Conservation (phyloP, 2,888 invertebrate genomes). For the Drosophila infuscata region DNA sequence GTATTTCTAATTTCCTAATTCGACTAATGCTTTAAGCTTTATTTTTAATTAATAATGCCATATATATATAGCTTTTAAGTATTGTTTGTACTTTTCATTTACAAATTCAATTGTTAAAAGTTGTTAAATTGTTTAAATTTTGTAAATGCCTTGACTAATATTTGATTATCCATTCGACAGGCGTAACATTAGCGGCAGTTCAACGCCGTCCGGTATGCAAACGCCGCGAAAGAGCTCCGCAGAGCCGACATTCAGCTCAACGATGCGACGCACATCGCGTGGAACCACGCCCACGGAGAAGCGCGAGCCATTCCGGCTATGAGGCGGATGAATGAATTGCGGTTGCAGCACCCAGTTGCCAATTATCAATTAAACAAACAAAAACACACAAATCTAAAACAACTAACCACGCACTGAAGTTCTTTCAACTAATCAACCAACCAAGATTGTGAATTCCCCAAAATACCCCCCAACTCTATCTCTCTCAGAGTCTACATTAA, state of each 20-base stretch:
- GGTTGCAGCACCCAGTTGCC: constrained; percentile 47
- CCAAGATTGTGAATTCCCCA: constrained; percentile 44
- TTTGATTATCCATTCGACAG: constrained; percentile 52
- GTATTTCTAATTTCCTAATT: constrained; percentile 15
- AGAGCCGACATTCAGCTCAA: constrained; percentile 83
- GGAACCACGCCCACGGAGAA: constrained; percentile 85
- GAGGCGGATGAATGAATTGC: constrained; percentile 78
- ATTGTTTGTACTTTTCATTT: constrained; percentile 27
- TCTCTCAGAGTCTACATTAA: constrained; percentile 37
- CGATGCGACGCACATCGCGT: constrained; percentile 83
- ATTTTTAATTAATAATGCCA: neutral
- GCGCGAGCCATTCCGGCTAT: constrained; percentile 91
- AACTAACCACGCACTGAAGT: constrained; percentile 74
- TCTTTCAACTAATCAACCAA: constrained; percentile 63
- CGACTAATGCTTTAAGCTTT: constrained; percentile 28
- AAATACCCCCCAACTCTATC: constrained; percentile 4
- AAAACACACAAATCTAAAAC: constrained; percentile 43
- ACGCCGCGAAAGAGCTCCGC: constrained; percentile 84
- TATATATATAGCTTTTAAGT: neutral
- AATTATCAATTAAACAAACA: constrained; percentile 47
- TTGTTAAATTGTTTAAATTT: neutral
- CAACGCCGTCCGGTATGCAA: constrained; percentile 85
- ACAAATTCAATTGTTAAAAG: constrained; percentile 30
- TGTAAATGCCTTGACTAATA: constrained; percentile 16
- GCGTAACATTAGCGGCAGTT: constrained; percentile 84